Evolutionary conservation across 2,888 invertebrate species (phyloP), one percentile per base, ranked within the genome.

Genomic region (Thelaira solivaga): DNA sequence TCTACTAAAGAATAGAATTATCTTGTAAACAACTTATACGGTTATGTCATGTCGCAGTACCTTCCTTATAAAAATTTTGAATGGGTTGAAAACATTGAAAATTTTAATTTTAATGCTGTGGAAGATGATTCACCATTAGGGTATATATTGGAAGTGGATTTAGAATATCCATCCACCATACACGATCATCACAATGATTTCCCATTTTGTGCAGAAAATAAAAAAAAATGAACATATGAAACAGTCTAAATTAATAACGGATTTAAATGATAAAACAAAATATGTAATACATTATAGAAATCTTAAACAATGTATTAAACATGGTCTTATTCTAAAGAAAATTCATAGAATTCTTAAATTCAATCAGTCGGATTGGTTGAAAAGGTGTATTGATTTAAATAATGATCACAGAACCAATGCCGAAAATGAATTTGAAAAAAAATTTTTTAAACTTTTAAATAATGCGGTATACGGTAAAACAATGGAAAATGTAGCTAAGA

Each of bases 1-100:
- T 22, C 76, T 5, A 64, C 55, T 8, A 61, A 83, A 76, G 41
- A 49, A 39, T 75, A 53, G 16, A 49, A 76, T 74, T 76, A 71
- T 72, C 10, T 76, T 74, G 71, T 47, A 29, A 79, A 80, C 26
- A 79, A 76, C 62, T 67, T 82, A 68, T 81, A 83, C 64, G 83
- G 82, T 8, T 80, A 57, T 71, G 82, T 80, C 6, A 82, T 83
- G 82, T 81, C n/a, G n/a, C n/a, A n/a, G n/a, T n/a, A n/a, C n/a
- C n/a, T n/a, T n/a, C n/a, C n/a, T n/a, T n/a, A n/a, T 29, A 41
- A 41, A 41, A 41, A 18, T 41, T 41, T 41, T 41, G 13, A 41
- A 18, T 41, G 41, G 41, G 16, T 41, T 16, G 41, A 41, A 41
- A 41, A 41, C 16, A 18, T 16, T 41, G 41, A 18, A 18, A 41